Evolutionary conservation across 2,113 vertebrate species (phyloP), one percentile per base, ranked within the genome.

Genomic region (Pelmatolapia mariae): DNA sequence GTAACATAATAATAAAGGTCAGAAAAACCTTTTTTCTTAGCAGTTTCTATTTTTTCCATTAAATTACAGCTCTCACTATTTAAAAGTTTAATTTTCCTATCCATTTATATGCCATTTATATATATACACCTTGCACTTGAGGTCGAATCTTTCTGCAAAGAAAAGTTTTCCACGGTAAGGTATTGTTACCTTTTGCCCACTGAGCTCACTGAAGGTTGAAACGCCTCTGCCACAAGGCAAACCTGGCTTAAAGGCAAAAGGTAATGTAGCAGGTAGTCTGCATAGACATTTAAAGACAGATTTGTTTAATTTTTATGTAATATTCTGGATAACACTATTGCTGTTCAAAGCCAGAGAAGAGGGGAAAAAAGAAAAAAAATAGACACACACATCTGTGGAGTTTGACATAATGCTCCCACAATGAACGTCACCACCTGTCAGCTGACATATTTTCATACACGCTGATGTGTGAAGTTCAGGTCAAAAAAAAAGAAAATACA

Each of bases 71-170:
- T 50, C 10, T 47, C 24, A 8, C 15, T 29, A 73, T 73, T 81
- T 33, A 31, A 19, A 66, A 24, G 2, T 43, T 43, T 6, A 1
- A 24, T 10, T 3, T 47, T 73, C 9, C 24, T 73, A 22, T 47
- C 22, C 9, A 1, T 73, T 73, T 18, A 16, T 73, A 47, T 59
- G 5, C 0, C 6, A 36, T 63, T 63, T 33, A 36, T 66, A 10
- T 36, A 36, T 2, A 66, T 92, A 96, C 96, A 96, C 96, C 94
- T 76, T 92, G 56, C 19, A 96, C 95, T 2, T 56, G 94, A 38
- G 96, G 91, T 80, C 94, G 96, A 1, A 38, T 82, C 73, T 95
- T 4, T 95, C 66, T 1, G 45, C 83, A 13, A 96, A 84, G 26
- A n/a, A 7, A 12, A 94, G 80, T 50, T 86, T 96, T 2, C 6